Evolutionary conservation across 2,113 vertebrate species (phyloP).

Genomic region (Emydocephalus ijimae): DNA sequence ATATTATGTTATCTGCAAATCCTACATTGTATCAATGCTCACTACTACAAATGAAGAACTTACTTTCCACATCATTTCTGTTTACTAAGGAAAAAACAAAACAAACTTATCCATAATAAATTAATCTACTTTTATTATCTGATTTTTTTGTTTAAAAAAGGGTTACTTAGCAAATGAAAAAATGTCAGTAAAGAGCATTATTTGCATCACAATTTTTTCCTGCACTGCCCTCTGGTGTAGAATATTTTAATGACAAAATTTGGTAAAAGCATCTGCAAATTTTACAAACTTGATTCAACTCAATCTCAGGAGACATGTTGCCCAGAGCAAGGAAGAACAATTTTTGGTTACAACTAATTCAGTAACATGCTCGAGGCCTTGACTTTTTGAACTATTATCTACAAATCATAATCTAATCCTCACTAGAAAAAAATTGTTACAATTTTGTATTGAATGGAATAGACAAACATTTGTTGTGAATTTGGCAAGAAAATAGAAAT

Average conservation of each 20-base stretch:
- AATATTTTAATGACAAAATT: not conserved
- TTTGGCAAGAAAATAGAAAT: not conserved
- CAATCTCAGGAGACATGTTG: fast-evolving
- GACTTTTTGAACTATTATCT: not conserved
- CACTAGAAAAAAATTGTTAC: not conserved
- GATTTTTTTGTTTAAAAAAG: not conserved
- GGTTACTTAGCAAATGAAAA: fast-evolving
- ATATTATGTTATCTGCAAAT: fast-evolving
- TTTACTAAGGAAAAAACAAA: constrained; percentile 9
- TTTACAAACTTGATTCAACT: not conserved
- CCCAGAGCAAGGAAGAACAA: not conserved
- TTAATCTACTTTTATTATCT: fast-evolving
- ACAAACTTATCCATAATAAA: not conserved
- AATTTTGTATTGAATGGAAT: not conserved
- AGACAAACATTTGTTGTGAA: not conserved
- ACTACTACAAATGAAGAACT: not conserved
- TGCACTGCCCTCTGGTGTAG: constrained; percentile 69
- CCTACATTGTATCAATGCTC: not conserved
- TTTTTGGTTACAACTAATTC: not conserved
- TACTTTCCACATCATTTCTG: not conserved
- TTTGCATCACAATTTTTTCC: constrained; percentile 47
- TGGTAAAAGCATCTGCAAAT: not conserved
- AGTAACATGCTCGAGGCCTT: constrained; percentile 16
- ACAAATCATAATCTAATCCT: fast-evolving
- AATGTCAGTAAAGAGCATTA: fast-evolving